Evolutionary conservation across 2,888 invertebrate species (phyloP).

Genomic region (Erebia aethiops): DNA sequence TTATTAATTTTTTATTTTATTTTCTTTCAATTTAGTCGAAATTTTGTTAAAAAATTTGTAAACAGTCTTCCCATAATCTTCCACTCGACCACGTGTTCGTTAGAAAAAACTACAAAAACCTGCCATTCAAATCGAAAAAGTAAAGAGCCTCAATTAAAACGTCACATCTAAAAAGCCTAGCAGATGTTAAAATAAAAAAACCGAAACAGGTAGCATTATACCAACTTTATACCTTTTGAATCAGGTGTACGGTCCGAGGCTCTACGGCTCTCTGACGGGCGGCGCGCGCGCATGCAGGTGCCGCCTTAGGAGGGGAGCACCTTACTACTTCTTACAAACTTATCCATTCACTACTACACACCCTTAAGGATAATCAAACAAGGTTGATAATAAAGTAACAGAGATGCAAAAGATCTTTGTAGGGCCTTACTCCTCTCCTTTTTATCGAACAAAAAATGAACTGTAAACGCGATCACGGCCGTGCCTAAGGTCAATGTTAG

Average conservation of each 20-base stretch:
- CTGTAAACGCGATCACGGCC: conserved; percentile 84
- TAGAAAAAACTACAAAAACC: conserved; percentile 16
- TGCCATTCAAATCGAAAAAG: conserved; percentile 29
- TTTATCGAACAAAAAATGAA: conserved; percentile 84
- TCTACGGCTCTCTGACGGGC: conserved; percentile 73
- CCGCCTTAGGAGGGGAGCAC: conserved; percentile 82
- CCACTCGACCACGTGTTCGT: conserved; percentile 5
- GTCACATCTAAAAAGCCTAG: conserved; percentile 43
- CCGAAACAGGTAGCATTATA: conserved; percentile 57
- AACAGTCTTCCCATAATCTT: neutral
- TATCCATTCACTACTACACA: conserved; percentile 41
- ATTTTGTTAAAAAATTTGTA: neutral
- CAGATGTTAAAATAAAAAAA: conserved; percentile 50
- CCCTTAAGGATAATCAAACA: conserved; percentile 40
- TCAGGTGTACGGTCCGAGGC: conserved; percentile 70
- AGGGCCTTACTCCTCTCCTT: conserved; percentile 83
- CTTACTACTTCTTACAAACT: conserved; percentile 78
- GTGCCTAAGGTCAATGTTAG: conserved; percentile 83
- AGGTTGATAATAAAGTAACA: conserved; percentile 40
- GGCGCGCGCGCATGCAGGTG: conserved; percentile 76
- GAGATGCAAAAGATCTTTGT: conserved; percentile 49
- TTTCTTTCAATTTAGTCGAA: neutral
- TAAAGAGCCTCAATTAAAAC: conserved; percentile 40
- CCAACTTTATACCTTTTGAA: conserved; percentile 37
- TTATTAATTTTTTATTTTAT: neutral